phyloP scores from a whole-genome alignment of 2,888 invertebrate genomes.

The Digitonthophagus gazella region DNA sequence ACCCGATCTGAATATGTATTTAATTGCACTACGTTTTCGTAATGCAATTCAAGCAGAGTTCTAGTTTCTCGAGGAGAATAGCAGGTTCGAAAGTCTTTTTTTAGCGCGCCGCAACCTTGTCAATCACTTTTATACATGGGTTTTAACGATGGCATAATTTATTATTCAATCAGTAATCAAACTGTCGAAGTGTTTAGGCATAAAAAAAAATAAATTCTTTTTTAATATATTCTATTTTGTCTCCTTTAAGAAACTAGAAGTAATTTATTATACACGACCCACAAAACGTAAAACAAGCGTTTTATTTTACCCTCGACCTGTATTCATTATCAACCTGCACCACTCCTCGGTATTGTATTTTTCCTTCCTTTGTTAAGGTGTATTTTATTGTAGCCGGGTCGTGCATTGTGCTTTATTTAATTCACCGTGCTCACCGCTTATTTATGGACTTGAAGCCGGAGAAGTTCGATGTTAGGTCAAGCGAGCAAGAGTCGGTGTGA shows the following conservation, averaged over 20 bases:
- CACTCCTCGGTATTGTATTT: slow-evolving; percentile 30
- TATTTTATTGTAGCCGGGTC: slow-evolving; percentile 22
- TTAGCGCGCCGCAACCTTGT: neutral
- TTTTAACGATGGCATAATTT: neutral
- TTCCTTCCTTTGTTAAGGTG: slow-evolving; percentile 29
- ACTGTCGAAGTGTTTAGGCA: neutral
- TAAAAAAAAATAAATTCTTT: too few species aligned
- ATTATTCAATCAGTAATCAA: neutral
- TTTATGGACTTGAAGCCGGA: slow-evolving; percentile 16
- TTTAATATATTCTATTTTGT: too few species aligned
- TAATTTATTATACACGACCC: neutral
- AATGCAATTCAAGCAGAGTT: neutral
- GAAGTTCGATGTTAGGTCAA: neutral
- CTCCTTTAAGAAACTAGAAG: neutral
- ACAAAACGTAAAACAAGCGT: neutral
- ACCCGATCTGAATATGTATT: neutral
- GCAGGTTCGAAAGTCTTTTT: neutral
- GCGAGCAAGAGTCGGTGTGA: neutral
- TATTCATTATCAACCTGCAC: slow-evolving; percentile 5
- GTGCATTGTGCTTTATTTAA: slow-evolving; percentile 19
- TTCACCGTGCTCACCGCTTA: slow-evolving; percentile 15
- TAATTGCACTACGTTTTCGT: neutral
- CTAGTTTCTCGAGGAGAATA: neutral
- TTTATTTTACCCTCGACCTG: neutral
- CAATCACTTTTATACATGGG: neutral